Conservation (phyloP, 2,888 invertebrate genomes). For the Aplocera efformata region DNA sequence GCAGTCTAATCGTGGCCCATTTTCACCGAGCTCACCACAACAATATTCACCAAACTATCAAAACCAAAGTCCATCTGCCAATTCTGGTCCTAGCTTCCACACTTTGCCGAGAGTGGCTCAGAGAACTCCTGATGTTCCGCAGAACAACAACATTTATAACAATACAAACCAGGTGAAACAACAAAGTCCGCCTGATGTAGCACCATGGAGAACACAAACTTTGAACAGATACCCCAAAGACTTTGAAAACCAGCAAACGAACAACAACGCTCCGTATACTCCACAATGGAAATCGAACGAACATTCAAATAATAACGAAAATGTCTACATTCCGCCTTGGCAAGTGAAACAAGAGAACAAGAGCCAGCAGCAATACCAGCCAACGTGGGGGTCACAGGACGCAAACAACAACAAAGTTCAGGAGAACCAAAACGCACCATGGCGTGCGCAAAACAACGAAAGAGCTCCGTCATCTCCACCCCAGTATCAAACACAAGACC, state of each 20-base stretch:
- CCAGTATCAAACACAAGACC: constrained; percentile 44
- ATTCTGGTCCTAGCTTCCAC: constrained; percentile 52
- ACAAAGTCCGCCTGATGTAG: constrained; percentile 47
- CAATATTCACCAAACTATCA: constrained; percentile 51
- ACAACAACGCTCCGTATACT: constrained; percentile 51
- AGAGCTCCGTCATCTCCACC: constrained; percentile 44
- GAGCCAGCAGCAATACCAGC: constrained; percentile 47
- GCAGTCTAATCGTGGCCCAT: constrained; percentile 51
- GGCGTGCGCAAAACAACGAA: constrained; percentile 50
- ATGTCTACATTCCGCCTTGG: constrained; percentile 50
- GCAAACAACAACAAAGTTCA: constrained; percentile 55
- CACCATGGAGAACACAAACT: constrained; percentile 69
- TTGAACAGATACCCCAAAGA: constrained; percentile 57
- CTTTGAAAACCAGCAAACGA: constrained; percentile 45
- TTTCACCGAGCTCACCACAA: constrained; percentile 33
- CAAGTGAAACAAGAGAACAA: constrained; percentile 52
- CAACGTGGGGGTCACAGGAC: constrained; percentile 57
- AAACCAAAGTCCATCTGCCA: constrained; percentile 47
- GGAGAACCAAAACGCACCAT: constrained; percentile 45
- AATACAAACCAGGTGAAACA: constrained; percentile 43
- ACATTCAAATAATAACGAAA: constrained; percentile 51
- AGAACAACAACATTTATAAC: constrained; percentile 53
- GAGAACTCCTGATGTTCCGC: constrained; percentile 51
- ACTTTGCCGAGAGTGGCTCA: constrained; percentile 62
- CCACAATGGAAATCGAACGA: constrained; percentile 65